Evolutionary conservation across 2,888 invertebrate species (phyloP).

Genomic region (Leptinotarsa haldemani): DNA sequence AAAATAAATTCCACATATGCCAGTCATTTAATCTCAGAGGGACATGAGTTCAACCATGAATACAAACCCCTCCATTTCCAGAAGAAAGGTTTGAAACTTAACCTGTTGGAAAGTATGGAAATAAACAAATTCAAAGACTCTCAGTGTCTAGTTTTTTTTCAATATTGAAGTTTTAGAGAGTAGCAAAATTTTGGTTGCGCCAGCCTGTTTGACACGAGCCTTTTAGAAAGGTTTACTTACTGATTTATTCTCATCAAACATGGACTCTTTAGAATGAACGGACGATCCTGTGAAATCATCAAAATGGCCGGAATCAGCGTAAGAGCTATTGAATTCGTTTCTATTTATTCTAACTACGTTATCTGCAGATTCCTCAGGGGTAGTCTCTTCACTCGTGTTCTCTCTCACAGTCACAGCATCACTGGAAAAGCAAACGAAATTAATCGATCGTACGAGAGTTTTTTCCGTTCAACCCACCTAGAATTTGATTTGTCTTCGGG

Average conservation of each 20-base stretch:
- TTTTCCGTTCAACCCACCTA: conserved; percentile 38
- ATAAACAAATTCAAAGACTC: no score
- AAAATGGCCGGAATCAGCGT: conserved; percentile 88
- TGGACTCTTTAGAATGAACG: conserved; percentile 81
- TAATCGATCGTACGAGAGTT: neutral
- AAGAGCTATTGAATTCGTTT: conserved; percentile 78
- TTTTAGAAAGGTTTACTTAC: conserved; percentile 33
- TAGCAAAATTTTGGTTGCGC: no score
- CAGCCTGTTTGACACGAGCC: no score
- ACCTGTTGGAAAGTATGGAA: no score
- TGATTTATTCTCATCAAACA: conserved; percentile 55
- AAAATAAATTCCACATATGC: no score
- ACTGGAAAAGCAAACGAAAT: conserved; percentile 45
- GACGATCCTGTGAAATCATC: conserved; percentile 84
- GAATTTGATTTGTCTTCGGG: conserved; percentile 85
- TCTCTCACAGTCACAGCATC: conserved; percentile 76
- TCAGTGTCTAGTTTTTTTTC: no score
- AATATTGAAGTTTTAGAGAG: no score
- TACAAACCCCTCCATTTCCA: no score
- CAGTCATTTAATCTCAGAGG: no score
- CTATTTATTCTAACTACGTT: conserved; percentile 46
- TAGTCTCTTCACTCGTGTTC: conserved; percentile 71
- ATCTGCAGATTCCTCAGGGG: conserved; percentile 53
- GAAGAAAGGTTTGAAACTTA: no score
- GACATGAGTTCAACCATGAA: no score